Conservation (phyloP, 2,113 vertebrate species). For the Beaufortia kweichowensis region DNA sequence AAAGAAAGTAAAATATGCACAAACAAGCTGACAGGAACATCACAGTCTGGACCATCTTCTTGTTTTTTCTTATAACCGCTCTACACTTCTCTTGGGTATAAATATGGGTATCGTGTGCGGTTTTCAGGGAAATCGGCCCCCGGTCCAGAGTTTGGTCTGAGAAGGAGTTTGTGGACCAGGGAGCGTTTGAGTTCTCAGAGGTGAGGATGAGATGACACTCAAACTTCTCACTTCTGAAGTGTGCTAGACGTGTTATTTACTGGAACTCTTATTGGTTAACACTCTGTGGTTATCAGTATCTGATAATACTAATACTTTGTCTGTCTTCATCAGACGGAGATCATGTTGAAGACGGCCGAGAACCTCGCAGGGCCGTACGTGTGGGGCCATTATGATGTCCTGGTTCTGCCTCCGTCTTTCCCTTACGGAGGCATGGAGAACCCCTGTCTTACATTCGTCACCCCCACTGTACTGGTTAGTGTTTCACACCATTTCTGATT, state of each 20-base stretch:
- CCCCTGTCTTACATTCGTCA: constrained; percentile 95
- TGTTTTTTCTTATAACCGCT: neutral
- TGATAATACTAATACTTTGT: too few species aligned
- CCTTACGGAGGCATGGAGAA: constrained; percentile 98
- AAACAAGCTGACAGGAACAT: too few species aligned
- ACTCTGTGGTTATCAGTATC: neutral
- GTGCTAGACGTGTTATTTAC: neutral
- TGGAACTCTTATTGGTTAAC: neutral
- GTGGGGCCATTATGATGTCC: constrained; percentile 92
- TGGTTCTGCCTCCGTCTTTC: constrained; percentile 94
- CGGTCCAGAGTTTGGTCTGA: constrained; percentile 93
- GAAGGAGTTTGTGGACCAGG: constrained; percentile 89
- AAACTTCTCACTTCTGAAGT: neutral
- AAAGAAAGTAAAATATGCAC: too few species aligned
- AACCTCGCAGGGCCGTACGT: constrained; percentile 90
- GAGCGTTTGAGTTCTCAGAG: constrained; percentile 92
- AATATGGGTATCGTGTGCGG: constrained; percentile 31
- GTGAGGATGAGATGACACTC: constrained; percentile 66
- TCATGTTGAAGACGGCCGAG: constrained; percentile 91
- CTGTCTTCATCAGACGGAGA: constrained; percentile 81
- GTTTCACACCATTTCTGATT: too few species aligned
- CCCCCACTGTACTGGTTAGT: constrained; percentile 90
- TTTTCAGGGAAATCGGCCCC: constrained; percentile 87
- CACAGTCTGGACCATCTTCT: too few species aligned
- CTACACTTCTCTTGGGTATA: neutral